Percentiles rank a stretch among this genome's conserved stretches.
Evolutionary conservation across 1,140 invertebrate genomes (phyloP).

Genomic region (Drepana arcuata): DNA sequence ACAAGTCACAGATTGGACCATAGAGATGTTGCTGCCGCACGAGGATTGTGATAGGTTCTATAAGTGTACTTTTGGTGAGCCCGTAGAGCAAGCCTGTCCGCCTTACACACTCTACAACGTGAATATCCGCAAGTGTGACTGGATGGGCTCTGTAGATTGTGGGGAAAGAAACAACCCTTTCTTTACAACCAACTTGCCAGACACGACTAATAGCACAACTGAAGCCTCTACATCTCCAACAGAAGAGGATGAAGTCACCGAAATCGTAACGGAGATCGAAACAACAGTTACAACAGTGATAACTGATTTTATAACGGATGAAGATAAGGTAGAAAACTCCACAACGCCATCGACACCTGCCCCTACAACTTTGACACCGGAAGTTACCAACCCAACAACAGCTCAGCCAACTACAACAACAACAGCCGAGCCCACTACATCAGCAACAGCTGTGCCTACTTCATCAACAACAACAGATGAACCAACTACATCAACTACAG

Average conservation of each 20-base stretch:
- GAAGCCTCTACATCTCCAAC: no score
- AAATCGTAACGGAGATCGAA: no score
- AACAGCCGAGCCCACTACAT: slow-evolving; percentile 4
- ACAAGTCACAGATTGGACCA: slow-evolving; percentile 27
- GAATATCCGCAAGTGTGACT: slow-evolving; percentile 71
- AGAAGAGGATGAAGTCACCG: no score
- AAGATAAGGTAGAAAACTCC: no score
- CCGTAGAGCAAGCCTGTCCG: slow-evolving; percentile 68
- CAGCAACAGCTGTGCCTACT: slow-evolving; percentile 2
- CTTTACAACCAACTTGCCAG: neutral
- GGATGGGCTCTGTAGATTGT: slow-evolving; percentile 66
- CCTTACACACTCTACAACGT: slow-evolving; percentile 72
- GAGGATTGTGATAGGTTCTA: slow-evolving; percentile 74
- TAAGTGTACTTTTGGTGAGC: slow-evolving; percentile 66
- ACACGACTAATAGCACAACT: no score
- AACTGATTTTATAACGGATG: no score
- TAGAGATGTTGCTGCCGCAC: slow-evolving; percentile 51
- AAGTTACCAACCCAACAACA: no score
- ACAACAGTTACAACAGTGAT: no score
- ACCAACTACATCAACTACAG: slow-evolving; percentile 2
- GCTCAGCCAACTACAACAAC: slow-evolving; percentile 1
- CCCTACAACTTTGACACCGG: no score
- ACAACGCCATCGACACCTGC: no score
- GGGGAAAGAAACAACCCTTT: slow-evolving; percentile 30
- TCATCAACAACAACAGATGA: no score